phyloP scores from a whole-genome alignment of 2,113 vertebrate species.

The Petrocephalus microphthalmus region DNA sequence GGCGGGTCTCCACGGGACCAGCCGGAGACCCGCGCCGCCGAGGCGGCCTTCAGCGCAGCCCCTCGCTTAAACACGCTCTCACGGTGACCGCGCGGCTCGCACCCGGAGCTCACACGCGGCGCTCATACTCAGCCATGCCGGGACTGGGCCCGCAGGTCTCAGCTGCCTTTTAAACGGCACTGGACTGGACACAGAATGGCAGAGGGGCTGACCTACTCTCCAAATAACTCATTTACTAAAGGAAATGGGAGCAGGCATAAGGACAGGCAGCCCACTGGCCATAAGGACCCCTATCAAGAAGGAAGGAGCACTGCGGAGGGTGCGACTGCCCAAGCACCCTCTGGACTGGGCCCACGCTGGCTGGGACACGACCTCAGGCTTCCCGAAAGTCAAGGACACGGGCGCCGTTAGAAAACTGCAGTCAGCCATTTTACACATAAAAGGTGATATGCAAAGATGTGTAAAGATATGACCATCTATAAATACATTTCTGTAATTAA shows the following conservation, averaged over 20 bases:
- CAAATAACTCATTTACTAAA: constrained; percentile 5
- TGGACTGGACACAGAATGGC: constrained; percentile 1
- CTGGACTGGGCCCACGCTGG: neutral
- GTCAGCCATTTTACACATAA: neutral
- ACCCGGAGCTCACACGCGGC: neutral
- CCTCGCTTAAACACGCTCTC: neutral
- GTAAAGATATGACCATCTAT: neutral
- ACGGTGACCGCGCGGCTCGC: neutral
- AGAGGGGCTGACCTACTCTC: constrained; percentile 3
- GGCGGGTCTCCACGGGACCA: neutral
- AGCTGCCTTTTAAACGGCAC: neutral
- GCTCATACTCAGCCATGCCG: neutral
- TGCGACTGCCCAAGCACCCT: neutral
- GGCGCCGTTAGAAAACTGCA: neutral
- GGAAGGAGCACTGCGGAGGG: neutral
- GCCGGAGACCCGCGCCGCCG: neutral
- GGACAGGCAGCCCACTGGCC: neutral
- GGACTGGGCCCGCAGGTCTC: neutral
- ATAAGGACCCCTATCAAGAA: neutral
- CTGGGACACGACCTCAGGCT: neutral
- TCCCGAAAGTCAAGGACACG: neutral
- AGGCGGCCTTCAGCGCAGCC: neutral
- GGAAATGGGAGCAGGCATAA: neutral
- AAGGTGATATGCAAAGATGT: neutral
- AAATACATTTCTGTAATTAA: neutral